Conservation (phyloP, 2,113 vertebrate genomes). For the Garra rufa region DNA sequence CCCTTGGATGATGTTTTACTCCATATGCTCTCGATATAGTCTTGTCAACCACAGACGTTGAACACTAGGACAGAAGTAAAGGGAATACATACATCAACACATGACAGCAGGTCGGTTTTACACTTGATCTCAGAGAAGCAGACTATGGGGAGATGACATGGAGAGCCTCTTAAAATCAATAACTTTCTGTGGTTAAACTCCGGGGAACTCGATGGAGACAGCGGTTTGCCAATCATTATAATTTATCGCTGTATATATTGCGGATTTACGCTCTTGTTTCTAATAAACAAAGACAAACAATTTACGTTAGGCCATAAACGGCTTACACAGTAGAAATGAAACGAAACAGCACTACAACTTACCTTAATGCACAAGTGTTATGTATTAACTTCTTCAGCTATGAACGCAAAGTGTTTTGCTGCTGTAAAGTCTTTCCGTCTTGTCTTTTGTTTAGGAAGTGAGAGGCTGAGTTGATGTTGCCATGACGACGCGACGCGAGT, state of each 20-base stretch:
- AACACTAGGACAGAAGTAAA: constrained; percentile 34
- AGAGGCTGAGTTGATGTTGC: constrained; percentile 54
- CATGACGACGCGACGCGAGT: constrained; percentile 58
- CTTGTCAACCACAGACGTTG: not conserved
- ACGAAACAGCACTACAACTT: not conserved
- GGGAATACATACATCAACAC: constrained; percentile 44
- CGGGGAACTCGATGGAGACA: constrained; percentile 11
- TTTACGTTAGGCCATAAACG: not conserved
- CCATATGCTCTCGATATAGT: not conserved
- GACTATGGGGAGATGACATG: constrained; percentile 50
- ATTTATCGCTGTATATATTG: not conserved
- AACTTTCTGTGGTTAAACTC: constrained; percentile 4
- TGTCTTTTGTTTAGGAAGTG: constrained; percentile 57
- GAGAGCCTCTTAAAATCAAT: constrained; percentile 60
- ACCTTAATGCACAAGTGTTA: not conserved
- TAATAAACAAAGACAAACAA: not conserved
- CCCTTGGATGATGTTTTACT: not conserved
- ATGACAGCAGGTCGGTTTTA: constrained; percentile 60
- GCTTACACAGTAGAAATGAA: not conserved
- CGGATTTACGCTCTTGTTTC: not conserved
- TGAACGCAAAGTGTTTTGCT: not conserved
- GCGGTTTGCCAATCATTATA: not conserved
- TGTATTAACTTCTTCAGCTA: not conserved
- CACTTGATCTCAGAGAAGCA: constrained; percentile 56
- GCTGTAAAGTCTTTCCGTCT: not conserved